Base-by-base conservation (phyloP, 2,888 invertebrate species). In the Danaus chrysippus region DNA sequence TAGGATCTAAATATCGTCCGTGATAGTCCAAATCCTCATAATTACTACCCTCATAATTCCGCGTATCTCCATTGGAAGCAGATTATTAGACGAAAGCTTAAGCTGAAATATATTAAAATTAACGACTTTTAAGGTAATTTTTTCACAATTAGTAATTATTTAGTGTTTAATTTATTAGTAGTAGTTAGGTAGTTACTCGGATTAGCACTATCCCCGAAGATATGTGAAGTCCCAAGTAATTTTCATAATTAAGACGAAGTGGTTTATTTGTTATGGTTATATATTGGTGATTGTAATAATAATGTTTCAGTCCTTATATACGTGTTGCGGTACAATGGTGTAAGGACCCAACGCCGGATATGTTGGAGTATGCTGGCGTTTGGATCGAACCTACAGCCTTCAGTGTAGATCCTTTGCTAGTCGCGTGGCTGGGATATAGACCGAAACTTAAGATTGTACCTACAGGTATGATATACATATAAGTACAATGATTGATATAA, bases 371-470 rank as follows among this genome's bases (percentile, higher is more conserved):
- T 67, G 13, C 81, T 0, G 85, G 84, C 12, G 5, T 84, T 1
- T 84, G 83, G 83, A 71, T 81, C 1, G 84, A 87, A 58, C 79
- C 86, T 0, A 72, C 77, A 0, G 83, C 84, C 0, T 10, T 84
- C 3, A 76, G 82, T 42, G 73, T 94, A 1, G 94, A 95, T 78
- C 94, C 94, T 0, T 79, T 94, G n/a, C 76, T 95, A 11, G 88
- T 93, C 58, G 86, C 92, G 49, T 95, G 94, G 93, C 78, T 95
- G n/a, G 84, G 92, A 1, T 95, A 94, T 77, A 82, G 83, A 17
- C 86, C 87, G 0, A 65, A 68, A 3, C 1, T 74, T 0, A 77
- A 70, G 52, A 17, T 64, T 0, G 3, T 56, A 34, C 23, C 23
- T 0, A 58, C 62, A 60, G 79, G 86, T 86, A 43, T 54, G 23